Conservation (phyloP, 2,888 invertebrate species). For the Nemoura dubitans region DNA sequence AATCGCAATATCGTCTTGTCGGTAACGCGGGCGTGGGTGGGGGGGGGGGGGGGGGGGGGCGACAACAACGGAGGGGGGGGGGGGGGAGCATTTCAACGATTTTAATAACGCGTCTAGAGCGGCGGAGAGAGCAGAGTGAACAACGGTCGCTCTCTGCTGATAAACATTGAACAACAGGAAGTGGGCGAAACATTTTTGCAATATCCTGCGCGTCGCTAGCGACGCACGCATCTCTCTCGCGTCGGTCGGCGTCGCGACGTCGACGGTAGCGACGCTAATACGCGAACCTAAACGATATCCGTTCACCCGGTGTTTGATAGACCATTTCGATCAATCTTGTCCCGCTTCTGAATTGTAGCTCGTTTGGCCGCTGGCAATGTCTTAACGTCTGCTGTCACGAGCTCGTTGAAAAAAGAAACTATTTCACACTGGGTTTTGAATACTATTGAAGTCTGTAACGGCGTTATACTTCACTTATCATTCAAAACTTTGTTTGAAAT, state of each 20-base stretch:
- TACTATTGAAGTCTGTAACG: too few relatives aligned
- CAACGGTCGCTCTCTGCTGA: background rate
- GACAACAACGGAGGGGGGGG: background rate
- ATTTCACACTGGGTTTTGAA: too few relatives aligned
- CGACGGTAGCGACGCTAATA: too few relatives aligned
- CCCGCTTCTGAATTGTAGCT: too few relatives aligned
- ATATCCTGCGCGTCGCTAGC: conserved; percentile 3
- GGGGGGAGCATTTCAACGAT: background rate
- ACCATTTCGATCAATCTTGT: too few relatives aligned
- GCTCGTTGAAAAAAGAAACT: too few relatives aligned
- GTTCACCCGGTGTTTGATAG: too few relatives aligned
- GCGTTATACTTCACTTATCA: too few relatives aligned
- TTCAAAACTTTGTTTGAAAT: too few relatives aligned
- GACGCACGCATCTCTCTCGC: too few relatives aligned
- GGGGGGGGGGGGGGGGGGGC: background rate
- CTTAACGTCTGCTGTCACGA: background rate
- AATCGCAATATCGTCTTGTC: background rate
- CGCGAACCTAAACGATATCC: too few relatives aligned
- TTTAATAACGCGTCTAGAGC: background rate
- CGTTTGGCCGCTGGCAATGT: background rate
- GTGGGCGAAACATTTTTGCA: conserved; percentile 4
- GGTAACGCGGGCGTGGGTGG: background rate
- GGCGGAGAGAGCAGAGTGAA: background rate
- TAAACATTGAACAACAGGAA: conserved; percentile 4
- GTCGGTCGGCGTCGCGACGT: too few relatives aligned